Evolutionary conservation across 2,113 vertebrate species (phyloP).

Genomic region (Menidia beryllina): DNA sequence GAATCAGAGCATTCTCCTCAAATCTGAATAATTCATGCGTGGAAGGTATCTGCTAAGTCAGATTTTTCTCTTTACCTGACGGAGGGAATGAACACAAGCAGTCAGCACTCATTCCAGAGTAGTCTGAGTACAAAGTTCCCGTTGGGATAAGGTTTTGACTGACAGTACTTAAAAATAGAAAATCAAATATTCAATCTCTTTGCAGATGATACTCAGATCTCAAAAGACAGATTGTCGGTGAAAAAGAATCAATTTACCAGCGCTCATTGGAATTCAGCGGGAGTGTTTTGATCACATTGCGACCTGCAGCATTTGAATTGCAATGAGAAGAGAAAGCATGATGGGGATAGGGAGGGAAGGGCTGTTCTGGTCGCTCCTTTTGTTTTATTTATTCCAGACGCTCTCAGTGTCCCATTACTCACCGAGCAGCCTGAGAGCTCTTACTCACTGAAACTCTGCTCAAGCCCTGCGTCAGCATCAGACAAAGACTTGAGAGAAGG

Average conservation of each 20-base stretch:
- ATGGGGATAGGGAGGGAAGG: slow-evolving; percentile 13
- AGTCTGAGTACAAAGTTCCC: slow-evolving; percentile 15
- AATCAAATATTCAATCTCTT: slow-evolving; percentile 53
- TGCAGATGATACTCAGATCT: slow-evolving; percentile 27
- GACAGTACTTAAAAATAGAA: slow-evolving; percentile 19
- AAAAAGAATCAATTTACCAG: slow-evolving; percentile 16
- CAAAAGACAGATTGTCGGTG: slow-evolving; percentile 11
- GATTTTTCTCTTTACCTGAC: slow-evolving; percentile 50
- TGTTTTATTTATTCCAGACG: slow-evolving; percentile 60
- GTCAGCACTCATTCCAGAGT: slow-evolving; percentile 31
- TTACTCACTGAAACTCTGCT: slow-evolving; percentile 66
- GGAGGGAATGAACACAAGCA: slow-evolving; percentile 44
- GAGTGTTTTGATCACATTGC: slow-evolving; percentile 20
- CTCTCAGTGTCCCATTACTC: slow-evolving; percentile 72
- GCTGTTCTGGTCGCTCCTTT: slow-evolving; percentile 27
- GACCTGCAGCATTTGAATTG: slow-evolving; percentile 42
- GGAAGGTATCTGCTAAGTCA: slow-evolving; percentile 76
- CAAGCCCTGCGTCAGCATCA: slow-evolving; percentile 69
- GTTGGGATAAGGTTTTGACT: slow-evolving; percentile 18
- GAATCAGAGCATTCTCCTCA: slow-evolving; percentile 69
- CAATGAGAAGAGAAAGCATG: slow-evolving; percentile 23
- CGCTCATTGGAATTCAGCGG: slow-evolving; percentile 33
- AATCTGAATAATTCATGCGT: slow-evolving; percentile 74
- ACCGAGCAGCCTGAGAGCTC: slow-evolving; percentile 64
- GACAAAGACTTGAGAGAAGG: slow-evolving; percentile 23